phyloP scores from a whole-genome alignment of 1,140 invertebrate species.

The Elymnias hypermnestra region DNA sequence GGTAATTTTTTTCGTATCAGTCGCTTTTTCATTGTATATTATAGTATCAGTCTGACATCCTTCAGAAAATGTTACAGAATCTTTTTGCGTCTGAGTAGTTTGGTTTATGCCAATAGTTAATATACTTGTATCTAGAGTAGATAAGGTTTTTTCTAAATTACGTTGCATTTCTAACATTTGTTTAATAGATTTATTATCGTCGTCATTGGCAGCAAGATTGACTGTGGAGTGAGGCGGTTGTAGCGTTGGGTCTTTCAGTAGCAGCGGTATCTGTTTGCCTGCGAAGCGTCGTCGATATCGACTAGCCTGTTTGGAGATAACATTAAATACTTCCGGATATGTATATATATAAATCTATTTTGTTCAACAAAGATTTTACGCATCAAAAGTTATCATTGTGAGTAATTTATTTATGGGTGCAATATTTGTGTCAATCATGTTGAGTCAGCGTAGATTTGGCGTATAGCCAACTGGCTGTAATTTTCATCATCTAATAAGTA shows the following conservation, averaged over 20 bases:
- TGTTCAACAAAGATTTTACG: too few relatives aligned
- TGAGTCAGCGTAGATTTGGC: slow-evolving; percentile 18
- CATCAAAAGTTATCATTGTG: too few relatives aligned
- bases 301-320: slow-evolving; percentile 62
- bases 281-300: slow-evolving; percentile 64
- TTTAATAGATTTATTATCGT: slow-evolving; percentile 42
- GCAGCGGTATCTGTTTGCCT: slow-evolving; percentile 50
- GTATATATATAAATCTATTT: too few relatives aligned
- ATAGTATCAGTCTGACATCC: slow-evolving; percentile 66
- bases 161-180: slow-evolving; percentile 65
- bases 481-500: slow-evolving; percentile 14
- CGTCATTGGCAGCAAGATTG: slow-evolving; percentile 36
- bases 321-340: slow-evolving; percentile 14
- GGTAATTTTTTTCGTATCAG: slow-evolving; percentile 60
- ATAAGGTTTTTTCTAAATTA: slow-evolving; percentile 53
- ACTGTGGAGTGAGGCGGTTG: slow-evolving; percentile 42
- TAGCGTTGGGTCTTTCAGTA: slow-evolving; percentile 35
- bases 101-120: slow-evolving; percentile 58
- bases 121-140: slow-evolving; percentile 51
- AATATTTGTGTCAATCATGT: slow-evolving; percentile 16
- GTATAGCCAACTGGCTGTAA: slow-evolving; percentile 10
- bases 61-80: slow-evolving; percentile 47
- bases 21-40: slow-evolving; percentile 51
- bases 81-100: slow-evolving; percentile 52
- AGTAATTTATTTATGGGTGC: slow-evolving; percentile 17